Percentiles rank a stretch among this genome's conserved stretches.
These are phyloP conservation scores for Teleiodes luculella DNA, from an alignment of 2,888 invertebrate species.

Conservation along the genomic window DNA sequence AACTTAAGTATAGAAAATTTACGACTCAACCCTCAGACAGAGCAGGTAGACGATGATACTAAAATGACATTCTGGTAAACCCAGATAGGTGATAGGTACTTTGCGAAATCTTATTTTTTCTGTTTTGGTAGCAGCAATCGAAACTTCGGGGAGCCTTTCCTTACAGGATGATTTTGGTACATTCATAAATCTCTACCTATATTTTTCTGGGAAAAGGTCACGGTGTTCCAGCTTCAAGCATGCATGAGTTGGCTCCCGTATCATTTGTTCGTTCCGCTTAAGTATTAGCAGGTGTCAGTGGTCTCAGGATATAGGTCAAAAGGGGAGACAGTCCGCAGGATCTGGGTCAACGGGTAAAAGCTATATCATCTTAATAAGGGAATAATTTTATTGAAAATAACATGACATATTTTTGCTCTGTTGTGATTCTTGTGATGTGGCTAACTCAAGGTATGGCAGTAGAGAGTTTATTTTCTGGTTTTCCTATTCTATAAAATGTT, in stretches of 20 bases:
- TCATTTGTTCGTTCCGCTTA: background rate
- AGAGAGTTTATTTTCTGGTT: background rate
- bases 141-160: too few species aligned
- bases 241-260: background rate
- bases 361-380: constrained; percentile 1
- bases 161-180: background rate
- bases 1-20: too few species aligned
- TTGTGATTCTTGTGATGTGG: background rate
- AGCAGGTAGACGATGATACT: constrained; percentile 8
- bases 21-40: background rate
- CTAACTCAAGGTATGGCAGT: background rate
- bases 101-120: too few species aligned
- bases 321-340: constrained; percentile 6
- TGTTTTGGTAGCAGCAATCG: too few species aligned
- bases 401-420: background rate
- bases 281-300: constrained; percentile 1
- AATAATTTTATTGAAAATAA: background rate
- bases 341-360: constrained; percentile 9
- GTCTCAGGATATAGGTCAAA: constrained; percentile 14
- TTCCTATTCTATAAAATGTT: background rate
- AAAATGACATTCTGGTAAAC: constrained; percentile 7
- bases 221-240: background rate
- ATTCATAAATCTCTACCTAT: background rate
- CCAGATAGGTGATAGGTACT: background rate
- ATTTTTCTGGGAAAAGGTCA: background rate